A percentile compares a stretch with the other conserved stretches of the same genome.
Conservation (phyloP, 2,797 vertebrate genomes). For the Xerus rutilus region DNA sequence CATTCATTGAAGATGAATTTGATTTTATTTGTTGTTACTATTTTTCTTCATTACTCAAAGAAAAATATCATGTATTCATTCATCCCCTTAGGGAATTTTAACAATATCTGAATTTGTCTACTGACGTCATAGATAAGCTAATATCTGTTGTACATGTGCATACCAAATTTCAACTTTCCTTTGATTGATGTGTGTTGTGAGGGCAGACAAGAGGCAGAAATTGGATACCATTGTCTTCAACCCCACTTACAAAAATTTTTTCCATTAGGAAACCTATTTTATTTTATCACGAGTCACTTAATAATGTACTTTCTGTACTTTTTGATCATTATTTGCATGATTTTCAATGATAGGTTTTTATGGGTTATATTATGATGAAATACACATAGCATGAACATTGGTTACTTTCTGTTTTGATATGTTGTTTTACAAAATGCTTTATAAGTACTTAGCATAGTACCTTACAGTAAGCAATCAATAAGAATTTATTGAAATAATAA, state of each 20-base stretch:
- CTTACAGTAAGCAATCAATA: not conserved
- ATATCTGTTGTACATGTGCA: not conserved
- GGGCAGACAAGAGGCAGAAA: not conserved
- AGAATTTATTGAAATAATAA: not conserved
- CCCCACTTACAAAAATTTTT: not conserved
- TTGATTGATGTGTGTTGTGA: not conserved
- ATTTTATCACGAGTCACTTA: not conserved
- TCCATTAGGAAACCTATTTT: not conserved
- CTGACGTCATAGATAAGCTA: not conserved
- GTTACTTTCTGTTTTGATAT: not conserved
- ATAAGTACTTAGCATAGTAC: not conserved
- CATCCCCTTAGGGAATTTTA: not conserved
- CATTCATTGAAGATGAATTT: not conserved
- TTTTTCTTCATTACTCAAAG: not conserved
- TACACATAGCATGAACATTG: not conserved
- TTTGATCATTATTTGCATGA: not conserved
- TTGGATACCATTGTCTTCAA: not conserved
- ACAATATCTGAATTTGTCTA: not conserved
- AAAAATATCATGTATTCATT: not conserved
- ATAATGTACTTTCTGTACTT: not conserved
- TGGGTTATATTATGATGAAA: not conserved
- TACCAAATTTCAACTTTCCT: not conserved
- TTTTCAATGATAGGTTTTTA: not conserved
- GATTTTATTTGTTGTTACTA: not conserved
- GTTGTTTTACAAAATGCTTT: constrained; percentile 8